Conservation (phyloP, 1,140 invertebrate genomes). For the Dreissena polymorpha region DNA sequence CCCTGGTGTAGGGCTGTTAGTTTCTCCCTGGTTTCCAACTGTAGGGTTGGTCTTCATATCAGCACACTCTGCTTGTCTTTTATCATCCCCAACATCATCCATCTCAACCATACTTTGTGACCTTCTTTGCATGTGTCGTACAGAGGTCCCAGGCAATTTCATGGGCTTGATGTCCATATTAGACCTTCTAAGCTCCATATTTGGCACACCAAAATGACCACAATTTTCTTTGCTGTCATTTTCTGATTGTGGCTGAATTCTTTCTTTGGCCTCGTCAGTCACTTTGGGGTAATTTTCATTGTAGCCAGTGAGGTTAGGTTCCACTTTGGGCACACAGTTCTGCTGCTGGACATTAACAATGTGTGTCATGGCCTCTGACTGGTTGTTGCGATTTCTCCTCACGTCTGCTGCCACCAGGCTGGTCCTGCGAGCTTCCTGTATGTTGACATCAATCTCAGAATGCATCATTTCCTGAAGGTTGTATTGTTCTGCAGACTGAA, state of each 20-base stretch:
- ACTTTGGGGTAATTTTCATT: no score
- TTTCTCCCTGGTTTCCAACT: background rate
- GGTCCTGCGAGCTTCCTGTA: constrained; percentile 57
- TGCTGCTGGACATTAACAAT: constrained; percentile 37
- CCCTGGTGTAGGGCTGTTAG: background rate
- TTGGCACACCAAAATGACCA: no score
- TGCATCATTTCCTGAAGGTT: constrained; percentile 72
- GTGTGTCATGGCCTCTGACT: background rate
- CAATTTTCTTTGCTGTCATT: no score
- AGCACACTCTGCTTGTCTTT: constrained; percentile 5
- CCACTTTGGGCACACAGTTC: constrained; percentile 10
- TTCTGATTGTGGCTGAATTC: no score
- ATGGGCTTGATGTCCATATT: background rate
- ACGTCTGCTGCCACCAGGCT: constrained; percentile 33
- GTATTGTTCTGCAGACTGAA: constrained; percentile 64
- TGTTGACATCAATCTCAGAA: constrained; percentile 53
- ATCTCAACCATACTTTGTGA: constrained; percentile 43
- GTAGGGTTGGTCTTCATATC: background rate
- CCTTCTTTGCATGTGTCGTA: constrained; percentile 43
- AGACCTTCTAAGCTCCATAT: no score
- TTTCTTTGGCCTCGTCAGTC: no score
- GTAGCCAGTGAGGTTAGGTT: background rate
- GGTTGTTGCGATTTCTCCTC: constrained; percentile 7
- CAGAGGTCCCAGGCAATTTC: constrained; percentile 44
- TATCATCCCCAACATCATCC: background rate